Evolutionary conservation across 1,140 invertebrate species (phyloP).

Genomic region (Drosophila seguyi): DNA sequence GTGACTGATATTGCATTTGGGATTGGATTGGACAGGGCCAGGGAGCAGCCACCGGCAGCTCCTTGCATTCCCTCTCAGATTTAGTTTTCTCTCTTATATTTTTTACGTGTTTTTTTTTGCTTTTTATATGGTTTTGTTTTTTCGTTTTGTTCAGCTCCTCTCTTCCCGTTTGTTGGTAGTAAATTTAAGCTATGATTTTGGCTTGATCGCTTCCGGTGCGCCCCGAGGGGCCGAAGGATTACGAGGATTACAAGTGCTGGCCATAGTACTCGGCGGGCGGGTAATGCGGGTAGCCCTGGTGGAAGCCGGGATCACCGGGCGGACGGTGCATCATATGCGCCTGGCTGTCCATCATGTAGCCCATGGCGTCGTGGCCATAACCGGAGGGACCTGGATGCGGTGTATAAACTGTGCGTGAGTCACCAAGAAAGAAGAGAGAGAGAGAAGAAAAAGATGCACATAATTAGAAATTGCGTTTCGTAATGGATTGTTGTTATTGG

Average conservation of each 20-base stretch:
- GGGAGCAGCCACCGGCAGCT: neutral
- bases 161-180: conserved; percentile 47
- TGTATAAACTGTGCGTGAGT: conserved; percentile 90
- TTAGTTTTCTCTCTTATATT: conserved; percentile 12
- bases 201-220: conserved; percentile 66
- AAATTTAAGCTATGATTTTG: conserved; percentile 82
- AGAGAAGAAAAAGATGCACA: conserved; percentile 86
- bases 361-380: conserved; percentile 98
- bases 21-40: conserved; percentile 27
- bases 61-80: conserved; percentile 14
- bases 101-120: conserved; percentile 1
- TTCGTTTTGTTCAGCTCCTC: conserved; percentile 6
- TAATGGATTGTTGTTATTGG: conserved; percentile 11
- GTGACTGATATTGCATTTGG: conserved; percentile 76
- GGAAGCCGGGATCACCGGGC: conserved; percentile 94
- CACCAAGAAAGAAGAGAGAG: conserved; percentile 15
- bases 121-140: neutral
- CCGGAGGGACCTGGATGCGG: conserved; percentile 96
- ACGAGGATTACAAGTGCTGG: conserved; percentile 91
- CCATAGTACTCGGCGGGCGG: conserved; percentile 95
- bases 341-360: conserved; percentile 98
- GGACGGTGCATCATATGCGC: conserved; percentile 97
- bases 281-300: conserved; percentile 95
- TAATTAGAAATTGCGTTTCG: conserved; percentile 80
- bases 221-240: conserved; percentile 14